Evolutionary conservation across 2,888 invertebrate species (phyloP).

Genomic region (Rosalia funebris): DNA sequence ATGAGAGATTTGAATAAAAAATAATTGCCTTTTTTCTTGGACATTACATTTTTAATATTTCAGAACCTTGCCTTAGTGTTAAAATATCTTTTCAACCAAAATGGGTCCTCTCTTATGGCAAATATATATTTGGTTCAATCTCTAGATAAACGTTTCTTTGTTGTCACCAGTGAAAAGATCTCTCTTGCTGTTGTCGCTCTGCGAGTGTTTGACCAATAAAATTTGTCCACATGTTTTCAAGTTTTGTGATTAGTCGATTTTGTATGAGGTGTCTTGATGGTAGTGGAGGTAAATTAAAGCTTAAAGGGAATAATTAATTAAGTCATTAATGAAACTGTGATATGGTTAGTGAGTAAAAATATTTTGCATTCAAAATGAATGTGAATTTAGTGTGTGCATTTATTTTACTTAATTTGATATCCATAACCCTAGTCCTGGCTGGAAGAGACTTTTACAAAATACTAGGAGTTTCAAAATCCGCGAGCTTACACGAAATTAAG

Average conservation of each 20-base stretch:
- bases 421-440: constrained; percentile 63
- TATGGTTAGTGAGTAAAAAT: constrained; percentile 38
- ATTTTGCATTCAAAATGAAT: constrained; percentile 32
- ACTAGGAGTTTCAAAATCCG: constrained; percentile 84
- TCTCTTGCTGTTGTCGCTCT: background rate
- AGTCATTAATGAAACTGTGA: constrained; percentile 38
- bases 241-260: constrained; percentile 29
- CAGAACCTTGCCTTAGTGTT: too few relatives aligned
- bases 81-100: too few relatives aligned
- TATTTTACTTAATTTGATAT: constrained; percentile 45
- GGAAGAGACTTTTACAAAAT: constrained; percentile 95
- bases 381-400: constrained; percentile 31
- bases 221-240: constrained; percentile 53
- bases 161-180: too few relatives aligned
- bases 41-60: too few relatives aligned
- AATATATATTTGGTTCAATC: too few relatives aligned
- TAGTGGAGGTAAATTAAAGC: constrained; percentile 15
- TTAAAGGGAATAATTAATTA: background rate
- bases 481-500: constrained; percentile 94
- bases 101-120: too few relatives aligned
- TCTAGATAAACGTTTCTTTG: too few relatives aligned
- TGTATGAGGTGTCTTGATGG: constrained; percentile 29
- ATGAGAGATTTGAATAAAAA: too few relatives aligned
- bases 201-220: constrained; percentile 46
- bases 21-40: too few relatives aligned